Evolutionary conservation across 1,140 invertebrate species (phyloP).

Genomic region (Apolygus lucorum): DNA sequence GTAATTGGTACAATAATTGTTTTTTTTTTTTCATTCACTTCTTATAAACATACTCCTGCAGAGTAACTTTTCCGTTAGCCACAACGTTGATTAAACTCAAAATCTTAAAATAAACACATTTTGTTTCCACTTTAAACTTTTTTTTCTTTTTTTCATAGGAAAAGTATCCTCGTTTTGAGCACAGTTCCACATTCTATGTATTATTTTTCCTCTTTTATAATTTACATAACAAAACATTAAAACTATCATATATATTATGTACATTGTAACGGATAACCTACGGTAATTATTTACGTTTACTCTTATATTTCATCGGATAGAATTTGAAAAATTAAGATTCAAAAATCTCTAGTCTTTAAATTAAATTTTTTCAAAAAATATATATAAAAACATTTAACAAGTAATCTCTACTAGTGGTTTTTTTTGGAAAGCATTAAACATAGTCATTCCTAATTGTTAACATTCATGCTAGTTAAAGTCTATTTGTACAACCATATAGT

Average conservation of each 20-base stretch:
- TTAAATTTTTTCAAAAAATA: slow-evolving; percentile 27
- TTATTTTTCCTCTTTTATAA: slow-evolving; percentile 4
- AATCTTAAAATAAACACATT: neutral
- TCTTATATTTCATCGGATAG: slow-evolving; percentile 3
- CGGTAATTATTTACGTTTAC: slow-evolving; percentile 15
- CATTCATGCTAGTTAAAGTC: slow-evolving; percentile 25
- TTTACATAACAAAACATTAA: slow-evolving; percentile 23
- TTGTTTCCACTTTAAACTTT: neutral
- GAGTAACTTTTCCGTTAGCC: slow-evolving; percentile 22
- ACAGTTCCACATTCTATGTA: slow-evolving; percentile 1
- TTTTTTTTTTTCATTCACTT: slow-evolving; percentile 3
- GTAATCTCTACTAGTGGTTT: slow-evolving; percentile 24
- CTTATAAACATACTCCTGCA: slow-evolving; percentile 26
- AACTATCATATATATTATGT: slow-evolving; percentile 25
- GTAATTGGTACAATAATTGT: slow-evolving; percentile 27
- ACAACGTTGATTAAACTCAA: neutral
- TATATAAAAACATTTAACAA: slow-evolving; percentile 30
- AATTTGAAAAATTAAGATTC: slow-evolving; percentile 18
- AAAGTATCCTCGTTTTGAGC: slow-evolving; percentile 24
- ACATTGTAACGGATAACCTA: slow-evolving; percentile 26
- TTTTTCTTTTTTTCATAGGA: neutral
- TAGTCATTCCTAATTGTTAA: slow-evolving; percentile 23
- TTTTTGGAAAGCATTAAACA: slow-evolving; percentile 27
- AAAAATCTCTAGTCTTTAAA: slow-evolving; percentile 10
- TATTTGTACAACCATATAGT: slow-evolving; percentile 29